These are phyloP conservation scores for Cryptosula pallasiana DNA, from an alignment of 2,888 invertebrate genomes.

Conservation along the genomic window DNA sequence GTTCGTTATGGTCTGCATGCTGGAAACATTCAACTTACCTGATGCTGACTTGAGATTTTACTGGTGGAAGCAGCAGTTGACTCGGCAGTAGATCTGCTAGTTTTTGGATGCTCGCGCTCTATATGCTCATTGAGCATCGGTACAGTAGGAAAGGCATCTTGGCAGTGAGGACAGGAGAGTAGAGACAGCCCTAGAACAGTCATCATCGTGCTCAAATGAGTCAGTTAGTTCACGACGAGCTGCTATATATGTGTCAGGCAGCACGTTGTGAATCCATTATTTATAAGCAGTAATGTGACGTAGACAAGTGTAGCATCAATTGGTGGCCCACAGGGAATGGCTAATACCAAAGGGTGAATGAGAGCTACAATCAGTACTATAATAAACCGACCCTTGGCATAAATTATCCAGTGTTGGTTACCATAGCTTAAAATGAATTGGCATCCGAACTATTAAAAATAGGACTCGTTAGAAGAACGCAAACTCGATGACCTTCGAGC, in stretches of 20 bases:
- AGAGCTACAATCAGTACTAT: background rate
- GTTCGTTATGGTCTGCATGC: no score
- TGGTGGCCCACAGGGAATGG: background rate
- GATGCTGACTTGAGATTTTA: background rate
- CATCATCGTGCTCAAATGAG: constrained; percentile 5
- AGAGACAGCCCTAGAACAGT: constrained; percentile 27
- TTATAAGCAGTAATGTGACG: background rate
- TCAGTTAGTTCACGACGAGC: background rate
- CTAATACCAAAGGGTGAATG: constrained; percentile 20
- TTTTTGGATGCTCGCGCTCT: background rate
- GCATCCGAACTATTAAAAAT: no score
- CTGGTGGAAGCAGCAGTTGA: background rate
- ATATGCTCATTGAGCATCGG: constrained; percentile 21
- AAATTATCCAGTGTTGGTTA: no score
- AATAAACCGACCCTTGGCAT: background rate
- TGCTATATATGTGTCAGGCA: background rate
- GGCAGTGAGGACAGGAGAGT: constrained; percentile 60
- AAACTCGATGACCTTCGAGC: no score
- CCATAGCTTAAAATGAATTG: no score
- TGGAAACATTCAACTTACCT: background rate
- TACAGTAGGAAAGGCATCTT: constrained; percentile 65
- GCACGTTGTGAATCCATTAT: background rate
- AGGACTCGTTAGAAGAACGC: no score
- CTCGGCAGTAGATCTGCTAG: constrained; percentile 34
- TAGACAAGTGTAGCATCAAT: background rate